Percentiles rank a stretch among this genome's conserved stretches.
phyloP scores from a whole-genome alignment of 2,888 invertebrate genomes.

The Norana najaformis region DNA sequence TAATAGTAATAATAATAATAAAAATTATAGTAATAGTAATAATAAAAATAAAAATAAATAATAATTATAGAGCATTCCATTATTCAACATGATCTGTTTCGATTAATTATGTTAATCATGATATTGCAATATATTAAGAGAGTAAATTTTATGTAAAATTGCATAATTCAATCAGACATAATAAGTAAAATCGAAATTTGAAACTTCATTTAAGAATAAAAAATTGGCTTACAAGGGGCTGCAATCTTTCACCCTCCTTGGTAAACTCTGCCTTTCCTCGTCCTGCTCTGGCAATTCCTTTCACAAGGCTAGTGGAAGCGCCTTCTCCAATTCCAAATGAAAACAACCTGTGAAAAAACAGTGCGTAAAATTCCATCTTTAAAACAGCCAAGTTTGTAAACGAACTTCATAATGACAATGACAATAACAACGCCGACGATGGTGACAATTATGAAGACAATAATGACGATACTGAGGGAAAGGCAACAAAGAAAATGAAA shows the following conservation, averaged over 20 bases:
- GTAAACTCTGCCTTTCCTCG: slow-evolving; percentile 59
- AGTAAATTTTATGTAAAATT: not conserved
- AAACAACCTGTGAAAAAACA: slow-evolving; percentile 48
- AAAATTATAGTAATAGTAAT: too few relatives aligned
- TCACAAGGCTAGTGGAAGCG: slow-evolving; percentile 51
- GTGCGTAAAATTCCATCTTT: not conserved
- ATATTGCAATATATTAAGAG: not conserved
- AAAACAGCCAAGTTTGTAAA: not conserved
- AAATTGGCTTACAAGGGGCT: slow-evolving; percentile 36
- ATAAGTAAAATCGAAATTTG: not conserved
- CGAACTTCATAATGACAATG: too few relatives aligned
- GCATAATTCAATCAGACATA: too few relatives aligned
- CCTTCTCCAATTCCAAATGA: slow-evolving; percentile 37
- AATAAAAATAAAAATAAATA: too few relatives aligned
- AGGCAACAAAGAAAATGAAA: not conserved
- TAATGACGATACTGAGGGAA: not conserved
- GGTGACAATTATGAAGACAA: not conserved
- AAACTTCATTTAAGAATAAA: not conserved
- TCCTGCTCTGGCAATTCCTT: slow-evolving; percentile 59
- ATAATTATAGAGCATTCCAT: too few relatives aligned
- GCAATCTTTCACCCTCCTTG: slow-evolving; percentile 47
- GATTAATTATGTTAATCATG: not conserved
- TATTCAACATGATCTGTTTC: not conserved
- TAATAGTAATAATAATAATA: too few relatives aligned
- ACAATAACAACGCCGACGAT: not conserved